Base-by-base conservation (phyloP, 1,140 invertebrate genomes). In the Hylaeus anthracinus region DNA sequence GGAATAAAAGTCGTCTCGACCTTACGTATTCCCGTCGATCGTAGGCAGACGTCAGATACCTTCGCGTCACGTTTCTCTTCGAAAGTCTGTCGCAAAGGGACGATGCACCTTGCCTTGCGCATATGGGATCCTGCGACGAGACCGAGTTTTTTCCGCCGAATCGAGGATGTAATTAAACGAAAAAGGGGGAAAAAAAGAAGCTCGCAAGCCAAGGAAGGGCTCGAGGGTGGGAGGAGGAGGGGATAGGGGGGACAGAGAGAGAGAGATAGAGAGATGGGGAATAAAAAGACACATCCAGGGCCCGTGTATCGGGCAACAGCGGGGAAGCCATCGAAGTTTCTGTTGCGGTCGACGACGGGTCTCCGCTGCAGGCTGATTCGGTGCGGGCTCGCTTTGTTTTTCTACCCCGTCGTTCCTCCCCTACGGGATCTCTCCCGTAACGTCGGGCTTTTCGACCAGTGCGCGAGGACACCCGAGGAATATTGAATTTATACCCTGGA, bases 291-390 rank as follows among this genome's bases (percentile, higher is more conserved):
- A n/a, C 10, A 51, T 8, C 3, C 10, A n/a, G 45, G 55, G 3
- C 10, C 3, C 9, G n/a, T 6, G 41, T 45, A 80, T 41, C n/a
- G 67, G n/a, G 53, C 48, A 70, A 41, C 66, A 67, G 83, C 63
- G 79, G 70, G 80, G 89, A 90, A 91, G 88, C 89, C 90, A 80
- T 82, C 87, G 43, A 91, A 91, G 84, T 91, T 89, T 89, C 81
- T 72, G 84, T 80, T 86, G 90, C 82, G 88, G 90, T 90, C 73
- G 75, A 14, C 51, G 79, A 39, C 67, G 67, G 41, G 61, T 61
- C 78, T 60, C 65, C 74, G 71, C 63, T 56, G 51, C 55, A 26
- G 61, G n/a, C 15, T 48, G 45, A 48, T 48, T 3, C 45, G 45
- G 45, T 5, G 45, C 45, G 45, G 45, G 45, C 8, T 41, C 83